Evolutionary conservation across 1,140 invertebrate species (phyloP).

Genomic region (Danaus melanippus): DNA sequence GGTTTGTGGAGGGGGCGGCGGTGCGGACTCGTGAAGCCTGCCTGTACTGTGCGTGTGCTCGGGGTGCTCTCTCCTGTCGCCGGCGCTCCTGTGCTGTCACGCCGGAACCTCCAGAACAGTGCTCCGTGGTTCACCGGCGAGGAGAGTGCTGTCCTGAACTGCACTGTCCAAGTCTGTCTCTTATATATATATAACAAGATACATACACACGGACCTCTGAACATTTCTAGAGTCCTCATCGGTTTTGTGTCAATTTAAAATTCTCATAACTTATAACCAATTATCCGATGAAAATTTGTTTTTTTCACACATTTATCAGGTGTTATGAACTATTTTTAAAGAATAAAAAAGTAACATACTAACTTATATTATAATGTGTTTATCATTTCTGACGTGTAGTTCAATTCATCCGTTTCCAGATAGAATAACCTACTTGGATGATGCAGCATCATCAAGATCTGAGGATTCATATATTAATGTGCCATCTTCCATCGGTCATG

Average conservation of each 20-base stretch:
- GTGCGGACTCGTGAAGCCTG: constrained; percentile 83
- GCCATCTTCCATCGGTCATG: constrained; percentile 28
- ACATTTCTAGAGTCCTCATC: too few species aligned
- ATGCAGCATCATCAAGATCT: constrained; percentile 24
- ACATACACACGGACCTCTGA: too few species aligned
- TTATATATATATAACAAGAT: too few species aligned
- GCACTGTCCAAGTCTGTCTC: constrained; percentile 74
- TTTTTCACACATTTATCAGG: too few species aligned
- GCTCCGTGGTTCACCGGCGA: constrained; percentile 77
- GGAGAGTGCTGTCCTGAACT: constrained; percentile 83
- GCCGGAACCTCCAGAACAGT: constrained; percentile 80
- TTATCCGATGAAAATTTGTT: too few species aligned
- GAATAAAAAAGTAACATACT: too few species aligned
- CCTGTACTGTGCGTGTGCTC: constrained; percentile 81
- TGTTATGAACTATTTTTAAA: too few species aligned
- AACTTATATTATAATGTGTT: too few species aligned
- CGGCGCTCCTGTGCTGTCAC: constrained; percentile 81
- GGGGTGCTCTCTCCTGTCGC: constrained; percentile 81
- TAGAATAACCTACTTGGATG: constrained; percentile 33
- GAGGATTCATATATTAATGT: constrained; percentile 28
- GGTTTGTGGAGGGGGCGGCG: constrained; percentile 74
- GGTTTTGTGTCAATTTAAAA: too few species aligned
- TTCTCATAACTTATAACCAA: too few species aligned
- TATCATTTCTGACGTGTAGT: too few species aligned
- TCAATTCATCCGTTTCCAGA: constrained; percentile 34